Evolutionary conservation across 2,888 invertebrate genomes (phyloP), one percentile per base, ranked within the genome.

Genomic region (Plagodis pulveraria): DNA sequence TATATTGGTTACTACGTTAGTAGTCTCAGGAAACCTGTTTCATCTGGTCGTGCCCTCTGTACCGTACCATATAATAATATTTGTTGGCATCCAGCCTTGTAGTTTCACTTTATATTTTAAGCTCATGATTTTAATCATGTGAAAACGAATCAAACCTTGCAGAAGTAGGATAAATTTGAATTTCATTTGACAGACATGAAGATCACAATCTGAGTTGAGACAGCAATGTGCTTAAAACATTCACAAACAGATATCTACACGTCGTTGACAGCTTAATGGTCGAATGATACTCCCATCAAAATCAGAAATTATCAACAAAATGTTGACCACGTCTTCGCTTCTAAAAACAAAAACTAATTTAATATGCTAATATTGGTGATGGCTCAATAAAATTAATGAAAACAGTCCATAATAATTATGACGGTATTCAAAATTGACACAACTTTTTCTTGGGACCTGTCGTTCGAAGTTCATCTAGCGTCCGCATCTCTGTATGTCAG

Each of bases 1-100:
- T 88, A 89, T 90, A 88, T 89, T 90, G 88, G 90, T 90, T 87
- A 89, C 86, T 90, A 85, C 87, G 86, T 77, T 88, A 87, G 86
- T 88, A 89, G 89, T 83, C 81, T 67, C 83, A 78, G 74, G 71
- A 85, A 91, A 91, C 91, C 90, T 84, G 91, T 91, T 87, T 78
- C 67, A 68, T 63, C 75, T 80, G 83, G 78, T 82, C 85, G 78
- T 89, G 91, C 89, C 87, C 89, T 89, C 88, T 87, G 89, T 87
- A 82, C 85, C 78, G 81, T 83, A 83, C 76, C 76, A 74, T 81
- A 77, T 78, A 78, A 78, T 79, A 83, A 36, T 80, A 83, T 84
- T 64, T 64, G 67, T 79, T 71, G 77, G 77, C 77, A 76, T 75
- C 73, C 78, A 80, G 72, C 70, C 72, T 80, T 80, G 83, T 80